Evolutionary conservation across 2,888 invertebrate species (phyloP).

Genomic region (Andrena praecox): DNA sequence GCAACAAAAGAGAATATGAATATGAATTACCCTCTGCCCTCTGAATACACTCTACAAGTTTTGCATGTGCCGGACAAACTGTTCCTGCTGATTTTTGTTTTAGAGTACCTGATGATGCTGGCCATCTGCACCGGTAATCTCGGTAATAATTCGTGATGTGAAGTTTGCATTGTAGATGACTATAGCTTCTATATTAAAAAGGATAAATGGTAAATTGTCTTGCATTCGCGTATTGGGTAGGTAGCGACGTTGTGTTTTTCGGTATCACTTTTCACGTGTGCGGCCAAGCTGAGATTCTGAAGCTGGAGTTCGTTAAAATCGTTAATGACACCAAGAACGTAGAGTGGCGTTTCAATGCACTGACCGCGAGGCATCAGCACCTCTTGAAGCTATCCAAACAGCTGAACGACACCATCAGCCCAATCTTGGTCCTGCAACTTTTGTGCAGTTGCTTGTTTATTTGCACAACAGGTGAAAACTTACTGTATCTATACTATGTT

Average conservation of each 20-base stretch:
- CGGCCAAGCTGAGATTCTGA: constrained; percentile 78
- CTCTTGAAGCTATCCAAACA: constrained; percentile 57
- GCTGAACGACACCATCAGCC: constrained; percentile 59
- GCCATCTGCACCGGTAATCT: neutral
- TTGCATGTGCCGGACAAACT: neutral
- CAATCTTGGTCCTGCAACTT: constrained; percentile 1
- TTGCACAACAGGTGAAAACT: constrained; percentile 1
- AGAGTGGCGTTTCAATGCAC: neutral
- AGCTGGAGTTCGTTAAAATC: constrained; percentile 11
- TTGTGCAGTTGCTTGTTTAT: constrained; percentile 11
- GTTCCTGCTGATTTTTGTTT: neutral
- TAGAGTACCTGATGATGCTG: neutral
- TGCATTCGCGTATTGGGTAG: constrained; percentile 11
- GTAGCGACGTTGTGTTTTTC: constrained; percentile 78
- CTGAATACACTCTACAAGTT: neutral
- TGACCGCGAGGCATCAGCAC: constrained; percentile 60
- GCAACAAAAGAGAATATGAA: neutral
- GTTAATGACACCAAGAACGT: neutral
- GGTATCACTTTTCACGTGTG: constrained; percentile 78
- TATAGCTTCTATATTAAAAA: neutral
- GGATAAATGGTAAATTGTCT: neutral
- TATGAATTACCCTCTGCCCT: constrained; percentile 4
- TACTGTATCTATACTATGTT: neutral
- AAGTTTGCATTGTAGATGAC: neutral
- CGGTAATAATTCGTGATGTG: neutral